These are phyloP conservation scores for Agapornis canus DNA, from an alignment of 2,797 vertebrate species.

Conservation along the genomic window DNA sequence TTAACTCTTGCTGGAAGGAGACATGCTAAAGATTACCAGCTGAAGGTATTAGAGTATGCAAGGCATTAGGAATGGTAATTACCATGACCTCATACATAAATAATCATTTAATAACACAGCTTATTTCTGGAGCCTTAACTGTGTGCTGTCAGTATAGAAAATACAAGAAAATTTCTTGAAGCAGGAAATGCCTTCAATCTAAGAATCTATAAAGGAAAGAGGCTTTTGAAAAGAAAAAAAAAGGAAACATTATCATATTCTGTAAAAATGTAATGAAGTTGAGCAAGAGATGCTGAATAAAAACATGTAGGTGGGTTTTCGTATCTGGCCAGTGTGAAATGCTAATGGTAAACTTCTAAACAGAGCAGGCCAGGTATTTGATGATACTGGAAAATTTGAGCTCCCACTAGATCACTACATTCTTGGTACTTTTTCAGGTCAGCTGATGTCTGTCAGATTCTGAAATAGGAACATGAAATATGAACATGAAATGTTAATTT, in stretches of 20 bases:
- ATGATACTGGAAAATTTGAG: background rate
- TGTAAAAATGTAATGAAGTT: background rate
- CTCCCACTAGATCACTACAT: background rate
- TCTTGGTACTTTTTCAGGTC: background rate
- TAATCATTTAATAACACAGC: conserved; percentile 54
- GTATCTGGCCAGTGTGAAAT: background rate
- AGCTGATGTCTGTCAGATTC: background rate
- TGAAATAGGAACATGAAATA: background rate
- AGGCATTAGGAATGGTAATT: conserved; percentile 64
- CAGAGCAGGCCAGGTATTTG: background rate
- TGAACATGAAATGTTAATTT: background rate
- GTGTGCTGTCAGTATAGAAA: conserved; percentile 7
- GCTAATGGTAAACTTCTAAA: background rate
- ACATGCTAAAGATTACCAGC: conserved; percentile 54
- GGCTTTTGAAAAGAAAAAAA: background rate
- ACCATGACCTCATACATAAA: conserved; percentile 54
- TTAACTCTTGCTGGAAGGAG: conserved; percentile 50
- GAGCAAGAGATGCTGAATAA: background rate
- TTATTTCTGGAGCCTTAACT: conserved; percentile 27
- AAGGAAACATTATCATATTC: background rate
- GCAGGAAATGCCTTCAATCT: background rate
- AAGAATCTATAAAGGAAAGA: background rate
- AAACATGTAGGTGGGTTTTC: background rate
- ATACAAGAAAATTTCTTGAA: background rate
- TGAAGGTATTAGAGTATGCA: conserved; percentile 55